These are phyloP conservation scores for Leptinotarsa juncta DNA, from an alignment of 2,888 invertebrate genomes.

Conservation along the genomic window DNA sequence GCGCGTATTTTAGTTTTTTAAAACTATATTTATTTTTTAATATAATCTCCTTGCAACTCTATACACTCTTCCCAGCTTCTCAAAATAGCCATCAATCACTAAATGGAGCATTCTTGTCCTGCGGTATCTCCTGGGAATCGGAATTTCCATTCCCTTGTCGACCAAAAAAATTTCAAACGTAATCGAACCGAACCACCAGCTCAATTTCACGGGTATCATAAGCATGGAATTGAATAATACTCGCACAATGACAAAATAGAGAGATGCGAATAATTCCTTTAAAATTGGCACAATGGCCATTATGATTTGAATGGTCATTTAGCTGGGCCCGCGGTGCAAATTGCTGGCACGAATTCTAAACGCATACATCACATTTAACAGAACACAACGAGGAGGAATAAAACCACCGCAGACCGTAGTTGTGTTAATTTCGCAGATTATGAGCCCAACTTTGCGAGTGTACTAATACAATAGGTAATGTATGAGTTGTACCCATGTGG, in stretches of 20 bases:
- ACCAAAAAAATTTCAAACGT: not conserved
- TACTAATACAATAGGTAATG: constrained; percentile 15
- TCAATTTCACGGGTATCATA: constrained; percentile 15
- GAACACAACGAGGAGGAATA: constrained; percentile 3
- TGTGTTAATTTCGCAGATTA: constrained; percentile 22
- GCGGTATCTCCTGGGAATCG: not conserved
- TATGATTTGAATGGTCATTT: constrained; percentile 33
- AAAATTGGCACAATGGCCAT: constrained; percentile 34
- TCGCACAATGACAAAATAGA: constrained; percentile 27
- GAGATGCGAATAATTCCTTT: constrained; percentile 31
- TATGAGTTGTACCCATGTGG: not conserved
- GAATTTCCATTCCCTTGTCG: not conserved
- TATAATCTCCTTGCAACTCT: too few species aligned
- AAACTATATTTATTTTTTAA: too few species aligned
- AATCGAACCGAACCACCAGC: not conserved
- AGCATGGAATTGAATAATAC: constrained; percentile 27
- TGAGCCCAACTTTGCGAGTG: constrained; percentile 16
- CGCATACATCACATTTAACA: constrained; percentile 25
- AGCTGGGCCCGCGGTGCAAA: constrained; percentile 28
- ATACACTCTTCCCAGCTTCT: too few species aligned
- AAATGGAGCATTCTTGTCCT: not conserved
- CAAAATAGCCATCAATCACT: not conserved
- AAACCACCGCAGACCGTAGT: constrained; percentile 14
- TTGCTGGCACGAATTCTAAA: constrained; percentile 24
- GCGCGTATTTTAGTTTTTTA: too few species aligned